Evolutionary conservation across 2,888 invertebrate genomes (phyloP), one percentile per base, ranked within the genome.

Genomic region (Rhingia campestris): DNA sequence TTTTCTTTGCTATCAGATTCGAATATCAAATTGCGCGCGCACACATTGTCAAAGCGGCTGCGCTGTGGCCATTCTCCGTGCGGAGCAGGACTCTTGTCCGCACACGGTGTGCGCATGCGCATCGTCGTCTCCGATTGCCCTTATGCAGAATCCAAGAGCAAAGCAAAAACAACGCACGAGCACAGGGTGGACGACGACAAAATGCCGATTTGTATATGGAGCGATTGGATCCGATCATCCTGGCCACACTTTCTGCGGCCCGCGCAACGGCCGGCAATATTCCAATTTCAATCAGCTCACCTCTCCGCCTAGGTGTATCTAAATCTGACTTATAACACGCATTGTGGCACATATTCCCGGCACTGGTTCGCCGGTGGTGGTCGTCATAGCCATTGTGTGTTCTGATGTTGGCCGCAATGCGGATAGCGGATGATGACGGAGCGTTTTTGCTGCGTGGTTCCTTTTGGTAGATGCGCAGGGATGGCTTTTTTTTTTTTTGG

Each of bases 1-100:
- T 87, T 86, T 86, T 82, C 75, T 70, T 59, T 84, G 85, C 84
- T 87, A 87, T 87, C 87, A 84, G 86, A 86, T 86, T 86, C 86
- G 87, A 87, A 87, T 87, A 87, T 87, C 87, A 87, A 87, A 87
- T 87, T 87, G 86, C 87, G 85, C 73, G 72, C 87, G 85, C 76
- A 67, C 85, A 81, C 81, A 85, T 86, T 86, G 86, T 86, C 84
- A 86, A 72, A 53, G 77, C 66, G 64, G 47, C 63, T 76, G 37
- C 41, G 45, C 64, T 67, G 12, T 53, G 66, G 58, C 66, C 56
- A 67, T 53, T 82, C 64, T 47, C 4, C 43, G 49, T 59, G 22
- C 22, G 63, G 49, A 64, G 35, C 70, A 63, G 41, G 45, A 72
- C 43, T 22, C 75, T 10, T 67, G 67, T 74, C 79, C 73, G 58